phyloP scores from a whole-genome alignment of 2,888 invertebrate genomes.

The Drosophila nigritarsus region DNA sequence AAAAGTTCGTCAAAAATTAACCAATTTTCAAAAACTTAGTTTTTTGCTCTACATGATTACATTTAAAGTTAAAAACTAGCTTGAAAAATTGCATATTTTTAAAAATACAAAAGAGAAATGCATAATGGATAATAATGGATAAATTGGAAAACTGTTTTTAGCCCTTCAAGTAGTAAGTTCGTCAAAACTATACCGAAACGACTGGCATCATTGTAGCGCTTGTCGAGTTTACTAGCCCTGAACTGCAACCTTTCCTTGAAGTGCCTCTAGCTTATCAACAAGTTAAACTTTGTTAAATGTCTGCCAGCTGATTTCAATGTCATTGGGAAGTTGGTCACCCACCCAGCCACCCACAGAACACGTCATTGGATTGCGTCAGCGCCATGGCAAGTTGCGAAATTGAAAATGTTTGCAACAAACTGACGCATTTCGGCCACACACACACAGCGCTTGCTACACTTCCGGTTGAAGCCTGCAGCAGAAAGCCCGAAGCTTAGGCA shows the following conservation, averaged over 20 bases:
- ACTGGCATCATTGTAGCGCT: not conserved
- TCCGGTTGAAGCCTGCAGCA: conserved; percentile 24
- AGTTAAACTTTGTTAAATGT: conserved; percentile 28
- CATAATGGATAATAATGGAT: not conserved
- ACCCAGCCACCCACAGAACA: conserved; percentile 3
- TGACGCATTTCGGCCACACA: conserved; percentile 3
- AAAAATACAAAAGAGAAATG: too few relatives aligned
- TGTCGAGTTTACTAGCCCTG: not conserved
- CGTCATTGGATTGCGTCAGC: conserved; percentile 50
- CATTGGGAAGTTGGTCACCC: conserved; percentile 13
- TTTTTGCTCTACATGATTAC: too few relatives aligned
- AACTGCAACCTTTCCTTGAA: not conserved
- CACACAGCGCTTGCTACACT: conserved; percentile 12
- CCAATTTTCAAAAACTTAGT: too few relatives aligned
- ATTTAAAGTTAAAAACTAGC: too few relatives aligned
- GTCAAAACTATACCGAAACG: not conserved
- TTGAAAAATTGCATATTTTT: too few relatives aligned
- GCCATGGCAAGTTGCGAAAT: conserved; percentile 61
- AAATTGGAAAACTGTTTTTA: not conserved
- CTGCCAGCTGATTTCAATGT: conserved; percentile 15
- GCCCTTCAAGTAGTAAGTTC: not conserved
- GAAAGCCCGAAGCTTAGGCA: conserved; percentile 42
- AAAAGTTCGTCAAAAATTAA: too few relatives aligned
- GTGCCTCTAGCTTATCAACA: conserved; percentile 26
- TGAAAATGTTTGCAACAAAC: conserved; percentile 49